A percentile compares a stretch with the other conserved stretches of the same genome.
These are phyloP conservation scores for Scartelaos histophorus DNA, from an alignment of 2,113 vertebrate genomes.

Conservation along the genomic window DNA sequence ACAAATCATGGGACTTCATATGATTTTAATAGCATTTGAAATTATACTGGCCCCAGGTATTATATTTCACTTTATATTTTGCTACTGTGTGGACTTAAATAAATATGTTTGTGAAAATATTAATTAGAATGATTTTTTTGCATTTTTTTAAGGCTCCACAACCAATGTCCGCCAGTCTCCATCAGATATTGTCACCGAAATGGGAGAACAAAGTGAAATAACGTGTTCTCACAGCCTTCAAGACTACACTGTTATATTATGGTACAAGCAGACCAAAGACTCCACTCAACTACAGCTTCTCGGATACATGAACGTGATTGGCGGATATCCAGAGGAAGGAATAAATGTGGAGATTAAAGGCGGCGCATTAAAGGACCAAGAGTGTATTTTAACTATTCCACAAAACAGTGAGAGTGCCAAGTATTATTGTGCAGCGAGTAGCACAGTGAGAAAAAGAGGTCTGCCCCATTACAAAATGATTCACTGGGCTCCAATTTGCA, in stretches of 20 bases:
- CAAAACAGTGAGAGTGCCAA: neutral
- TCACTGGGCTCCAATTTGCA: neutral
- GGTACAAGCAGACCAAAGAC: neutral
- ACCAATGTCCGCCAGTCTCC: constrained; percentile 31
- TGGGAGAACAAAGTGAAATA: constrained; percentile 3
- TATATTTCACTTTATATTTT: no score
- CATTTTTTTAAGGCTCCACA: constrained; percentile 35
- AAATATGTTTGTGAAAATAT: neutral
- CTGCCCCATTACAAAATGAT: neutral
- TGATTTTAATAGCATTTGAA: neutral
- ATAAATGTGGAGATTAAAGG: neutral
- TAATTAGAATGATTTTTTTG: no score
- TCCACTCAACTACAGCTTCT: neutral
- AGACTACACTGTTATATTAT: neutral
- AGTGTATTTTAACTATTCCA: neutral
- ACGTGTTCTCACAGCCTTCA: constrained; percentile 42
- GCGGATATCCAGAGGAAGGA: neutral
- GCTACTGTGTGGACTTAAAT: neutral
- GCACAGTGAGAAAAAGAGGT: constrained; percentile 8
- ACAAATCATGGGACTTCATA: neutral
- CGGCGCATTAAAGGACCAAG: neutral
- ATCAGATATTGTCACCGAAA: neutral
- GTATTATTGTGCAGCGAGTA: constrained; percentile 4
- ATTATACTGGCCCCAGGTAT: constrained; percentile 6
- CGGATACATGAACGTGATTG: neutral